Evolutionary conservation across 2,888 invertebrate genomes (phyloP).

Genomic region (Heterodera filipjevi): DNA sequence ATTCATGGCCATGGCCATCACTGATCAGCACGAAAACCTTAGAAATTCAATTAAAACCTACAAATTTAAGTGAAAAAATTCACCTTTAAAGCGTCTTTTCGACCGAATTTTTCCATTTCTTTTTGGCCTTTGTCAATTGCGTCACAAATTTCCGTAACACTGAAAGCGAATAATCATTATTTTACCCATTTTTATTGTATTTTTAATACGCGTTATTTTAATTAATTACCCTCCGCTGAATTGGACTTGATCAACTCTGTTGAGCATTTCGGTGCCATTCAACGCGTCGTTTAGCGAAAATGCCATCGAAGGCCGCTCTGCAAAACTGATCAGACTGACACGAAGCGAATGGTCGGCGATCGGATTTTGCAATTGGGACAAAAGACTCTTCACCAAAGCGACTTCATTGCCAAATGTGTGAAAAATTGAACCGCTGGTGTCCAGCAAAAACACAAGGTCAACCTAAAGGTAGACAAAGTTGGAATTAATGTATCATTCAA

Average conservation of each 20-base stretch:
- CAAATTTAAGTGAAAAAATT: neutral
- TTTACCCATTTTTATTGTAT: no score
- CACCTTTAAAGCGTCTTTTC: slow-evolving; percentile 41
- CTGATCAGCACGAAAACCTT: slow-evolving; percentile 51
- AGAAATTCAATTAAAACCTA: neutral
- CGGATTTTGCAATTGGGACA: slow-evolving; percentile 11
- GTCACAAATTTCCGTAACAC: slow-evolving; percentile 49
- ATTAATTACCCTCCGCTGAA: slow-evolving; percentile 46
- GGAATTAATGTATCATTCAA: no score
- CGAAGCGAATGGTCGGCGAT: slow-evolving; percentile 10
- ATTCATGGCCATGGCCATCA: slow-evolving; percentile 59
- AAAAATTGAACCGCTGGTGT: slow-evolving; percentile 53
- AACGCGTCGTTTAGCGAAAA: slow-evolving; percentile 38
- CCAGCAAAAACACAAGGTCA: slow-evolving; percentile 52
- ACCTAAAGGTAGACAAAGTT: slow-evolving; percentile 35
- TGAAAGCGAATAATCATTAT: neutral
- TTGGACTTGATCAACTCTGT: slow-evolving; percentile 38
- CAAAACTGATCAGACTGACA: slow-evolving; percentile 49
- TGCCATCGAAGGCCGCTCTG: slow-evolving; percentile 42
- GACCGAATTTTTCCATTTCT: slow-evolving; percentile 41
- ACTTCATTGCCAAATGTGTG: slow-evolving; percentile 49
- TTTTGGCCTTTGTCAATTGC: slow-evolving; percentile 47
- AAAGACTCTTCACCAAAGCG: slow-evolving; percentile 29
- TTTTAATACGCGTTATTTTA: neutral
- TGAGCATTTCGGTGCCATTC: slow-evolving; percentile 40